Evolutionary conservation across 2,113 vertebrate species (phyloP), one percentile per base, ranked within the genome.

Genomic region (Phalacrocorax aristotelis): DNA sequence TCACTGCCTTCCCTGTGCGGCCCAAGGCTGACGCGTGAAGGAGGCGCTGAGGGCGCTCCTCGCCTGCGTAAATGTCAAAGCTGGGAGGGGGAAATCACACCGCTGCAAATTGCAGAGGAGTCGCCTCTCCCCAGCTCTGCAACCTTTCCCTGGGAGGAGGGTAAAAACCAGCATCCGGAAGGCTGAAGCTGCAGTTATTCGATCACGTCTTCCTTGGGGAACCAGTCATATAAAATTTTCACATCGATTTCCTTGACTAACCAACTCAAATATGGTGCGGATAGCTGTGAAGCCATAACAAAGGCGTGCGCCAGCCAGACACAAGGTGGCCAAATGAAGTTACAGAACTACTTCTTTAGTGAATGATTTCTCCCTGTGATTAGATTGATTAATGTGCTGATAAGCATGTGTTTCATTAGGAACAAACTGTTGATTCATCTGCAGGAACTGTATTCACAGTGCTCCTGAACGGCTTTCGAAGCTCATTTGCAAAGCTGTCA

Each of bases 401-500:
- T 90, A 95, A 84, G 46, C 66, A 66, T 91, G 95, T 91, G 71
- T 94, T 96, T 94, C 46, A 3, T 86, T 80, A 88, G 78, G 51
- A 88, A 86, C 30, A 74, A 91, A 80, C 87, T 70, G 93, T 72
- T 90, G 91, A 88, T 91, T 91, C 5, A 1, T 51, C 78, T 85
- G 61, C 81, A 85, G 62, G 87, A 79, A 62, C 70, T 48, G 46
- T 70, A 51, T 85, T 90, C 87, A 65, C 42, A 44, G 70, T 64
- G n/a, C 21, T 87, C 25, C 58, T 94, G 81, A 91, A 87, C 30
- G 42, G 70, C 66, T 91, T 94, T 77, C 52, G 55, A 93, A 83
- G 82, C 70, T 93, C 89, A 81, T 93, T 95, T 96, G 84, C 71
- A 90, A 93, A 97, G 68, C 81, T 93, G 93, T 81, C 87, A 80